These are phyloP conservation scores for Oryzias curvinotus DNA, from an alignment of 2,113 vertebrate genomes.

Conservation along the genomic window DNA sequence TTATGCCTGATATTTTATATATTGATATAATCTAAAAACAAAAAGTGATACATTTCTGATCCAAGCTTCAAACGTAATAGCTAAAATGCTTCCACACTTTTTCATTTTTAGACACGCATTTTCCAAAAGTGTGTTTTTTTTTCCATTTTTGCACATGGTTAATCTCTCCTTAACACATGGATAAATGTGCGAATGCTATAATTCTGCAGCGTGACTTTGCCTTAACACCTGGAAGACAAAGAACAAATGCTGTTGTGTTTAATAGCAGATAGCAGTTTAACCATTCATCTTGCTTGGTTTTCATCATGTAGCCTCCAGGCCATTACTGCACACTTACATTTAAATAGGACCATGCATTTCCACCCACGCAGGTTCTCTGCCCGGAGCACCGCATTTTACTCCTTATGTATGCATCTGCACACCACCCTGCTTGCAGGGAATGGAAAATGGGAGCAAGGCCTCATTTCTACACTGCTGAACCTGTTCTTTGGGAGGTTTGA, in stretches of 20 bases:
- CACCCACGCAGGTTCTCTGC: slow-evolving; percentile 43
- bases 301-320: slow-evolving; percentile 34
- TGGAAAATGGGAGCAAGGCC: slow-evolving; percentile 67
- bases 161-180: too few species aligned
- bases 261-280: slow-evolving; percentile 27
- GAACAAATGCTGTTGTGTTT: slow-evolving; percentile 10
- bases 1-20: too few species aligned
- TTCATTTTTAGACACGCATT: too few species aligned
- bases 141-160: too few species aligned
- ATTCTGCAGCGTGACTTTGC: slow-evolving; percentile 16
- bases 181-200: neutral
- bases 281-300: slow-evolving; percentile 53
- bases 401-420: slow-evolving; percentile 71
- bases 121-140: too few species aligned
- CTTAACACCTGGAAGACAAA: slow-evolving; percentile 17
- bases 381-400: slow-evolving; percentile 49
- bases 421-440: slow-evolving; percentile 38
- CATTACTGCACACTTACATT: slow-evolving; percentile 19
- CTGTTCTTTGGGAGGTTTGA: slow-evolving; percentile 52
- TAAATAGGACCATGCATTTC: slow-evolving; percentile 49
- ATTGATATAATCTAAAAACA: too few species aligned
- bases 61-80: too few species aligned
- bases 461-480: slow-evolving; percentile 42
- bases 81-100: too few species aligned
- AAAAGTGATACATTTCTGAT: too few species aligned